Evolutionary conservation across 2,113 vertebrate species (phyloP), one percentile per base, ranked within the genome.

Genomic region (Benthochromis sp.): DNA sequence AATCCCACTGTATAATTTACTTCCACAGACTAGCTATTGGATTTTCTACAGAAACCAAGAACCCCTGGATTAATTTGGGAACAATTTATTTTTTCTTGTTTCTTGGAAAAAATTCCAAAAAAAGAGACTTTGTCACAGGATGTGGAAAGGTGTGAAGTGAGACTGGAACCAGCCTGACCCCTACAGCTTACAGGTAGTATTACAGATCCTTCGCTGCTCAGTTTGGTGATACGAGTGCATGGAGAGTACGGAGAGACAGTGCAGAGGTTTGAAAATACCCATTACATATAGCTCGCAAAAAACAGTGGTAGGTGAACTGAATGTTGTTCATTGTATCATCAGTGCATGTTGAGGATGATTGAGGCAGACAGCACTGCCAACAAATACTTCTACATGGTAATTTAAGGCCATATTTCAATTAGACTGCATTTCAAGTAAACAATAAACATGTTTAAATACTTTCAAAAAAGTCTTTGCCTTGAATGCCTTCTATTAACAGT

Each of bases 131-230:
- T 71, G n/a, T 38, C 13, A 53, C 31, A 31, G 17, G 24, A 83
- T 45, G 29, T 82, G 54, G 29, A 57, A 66, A 21, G 19, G 29
- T 57, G n/a, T 43, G 8, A 69, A 54, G 19, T 43, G 57, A 61
- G 50, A 86, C 78, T 92, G 79, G 85, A 92, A 61, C 81, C 79
- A 93, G 84, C 16, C 90, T 94, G 94, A 84, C 94, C 93, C 93
- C 95, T 94, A 84, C 36, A 86, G 95, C 19, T 55, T 21, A 40
- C 4, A 89, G 3, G 2, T 47, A n/a, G 88, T 88, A 94, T 36
- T 92, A 86, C 83, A 85, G 11, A 31, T 80, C 11, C 24, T 81
- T 55, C 7, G 73, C 9, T 9, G 4, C 21, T 50, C 71, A 69
- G 29, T 12, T 40, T 78, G 50, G 17, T 61, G 36, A 55, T 63